Conservation (phyloP, 2,113 vertebrate genomes). For the Corynorhinus townsendii region DNA sequence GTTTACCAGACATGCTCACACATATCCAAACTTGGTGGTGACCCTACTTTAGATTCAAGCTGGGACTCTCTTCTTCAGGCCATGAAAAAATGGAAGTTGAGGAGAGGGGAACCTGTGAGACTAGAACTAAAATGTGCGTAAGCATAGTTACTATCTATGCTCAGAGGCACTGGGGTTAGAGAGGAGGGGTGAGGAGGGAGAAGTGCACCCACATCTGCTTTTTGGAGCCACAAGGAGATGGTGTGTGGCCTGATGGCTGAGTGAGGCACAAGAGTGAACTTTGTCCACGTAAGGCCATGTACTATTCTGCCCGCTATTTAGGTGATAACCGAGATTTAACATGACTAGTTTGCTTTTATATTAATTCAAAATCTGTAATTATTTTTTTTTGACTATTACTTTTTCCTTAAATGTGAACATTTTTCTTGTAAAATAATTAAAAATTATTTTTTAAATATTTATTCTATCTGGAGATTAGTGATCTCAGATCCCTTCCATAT, state of each 20-base stretch:
- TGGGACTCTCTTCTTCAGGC: background rate
- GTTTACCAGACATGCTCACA: background rate
- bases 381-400: constrained; percentile 22
- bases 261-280: background rate
- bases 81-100: background rate
- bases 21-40: background rate
- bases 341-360: constrained; percentile 32
- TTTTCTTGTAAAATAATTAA: constrained; percentile 55
- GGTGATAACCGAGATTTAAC: background rate
- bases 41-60: background rate
- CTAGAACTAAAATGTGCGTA: background rate
- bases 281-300: background rate
- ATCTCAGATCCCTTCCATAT: constrained; percentile 32
- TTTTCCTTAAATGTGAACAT: background rate
- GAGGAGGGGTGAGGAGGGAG: background rate
- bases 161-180: background rate
- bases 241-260: background rate
- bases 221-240: background rate
- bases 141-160: background rate
- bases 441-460: background rate
- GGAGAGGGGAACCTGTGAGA: background rate
- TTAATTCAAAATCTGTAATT: constrained; percentile 1
- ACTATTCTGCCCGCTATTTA: background rate
- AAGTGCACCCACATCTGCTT: background rate
- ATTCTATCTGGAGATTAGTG: constrained; percentile 49